Conservation (phyloP, 2,113 vertebrate genomes). For the Bos indicus region DNA sequence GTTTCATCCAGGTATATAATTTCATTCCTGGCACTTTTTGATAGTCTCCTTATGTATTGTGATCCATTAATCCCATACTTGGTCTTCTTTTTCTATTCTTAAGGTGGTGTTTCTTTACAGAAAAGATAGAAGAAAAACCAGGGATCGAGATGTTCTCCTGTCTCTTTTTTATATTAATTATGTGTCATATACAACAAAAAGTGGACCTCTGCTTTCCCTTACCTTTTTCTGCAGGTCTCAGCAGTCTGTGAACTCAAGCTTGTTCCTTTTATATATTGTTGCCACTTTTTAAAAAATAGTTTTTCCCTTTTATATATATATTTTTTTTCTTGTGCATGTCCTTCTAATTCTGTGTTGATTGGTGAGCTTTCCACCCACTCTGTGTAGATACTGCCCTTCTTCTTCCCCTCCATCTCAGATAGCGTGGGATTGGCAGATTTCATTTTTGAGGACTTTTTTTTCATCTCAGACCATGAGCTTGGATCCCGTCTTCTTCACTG, state of each 20-base stretch:
- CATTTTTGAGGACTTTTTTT: background rate
- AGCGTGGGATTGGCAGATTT: background rate
- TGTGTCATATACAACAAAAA: background rate
- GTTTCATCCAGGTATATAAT: background rate
- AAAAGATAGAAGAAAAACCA: background rate
- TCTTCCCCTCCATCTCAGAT: background rate
- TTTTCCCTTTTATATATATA: background rate
- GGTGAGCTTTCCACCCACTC: background rate
- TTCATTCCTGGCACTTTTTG: background rate
- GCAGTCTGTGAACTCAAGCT: background rate
- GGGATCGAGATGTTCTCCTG: background rate
- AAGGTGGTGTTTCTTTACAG: background rate
- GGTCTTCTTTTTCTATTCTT: background rate
- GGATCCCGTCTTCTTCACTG: background rate
- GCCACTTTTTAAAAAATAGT: background rate
- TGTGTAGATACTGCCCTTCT: background rate
- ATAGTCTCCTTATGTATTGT: background rate
- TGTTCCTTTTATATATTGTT: background rate
- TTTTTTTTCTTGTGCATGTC: background rate
- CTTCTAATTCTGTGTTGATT: background rate
- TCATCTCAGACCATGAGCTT: background rate
- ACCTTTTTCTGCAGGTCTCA: background rate
- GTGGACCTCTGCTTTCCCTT: background rate
- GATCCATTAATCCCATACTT: background rate
- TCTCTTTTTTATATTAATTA: background rate